Evolutionary conservation across 2,888 invertebrate genomes (phyloP).

Genomic region (Nephrotoma guestfalica): DNA sequence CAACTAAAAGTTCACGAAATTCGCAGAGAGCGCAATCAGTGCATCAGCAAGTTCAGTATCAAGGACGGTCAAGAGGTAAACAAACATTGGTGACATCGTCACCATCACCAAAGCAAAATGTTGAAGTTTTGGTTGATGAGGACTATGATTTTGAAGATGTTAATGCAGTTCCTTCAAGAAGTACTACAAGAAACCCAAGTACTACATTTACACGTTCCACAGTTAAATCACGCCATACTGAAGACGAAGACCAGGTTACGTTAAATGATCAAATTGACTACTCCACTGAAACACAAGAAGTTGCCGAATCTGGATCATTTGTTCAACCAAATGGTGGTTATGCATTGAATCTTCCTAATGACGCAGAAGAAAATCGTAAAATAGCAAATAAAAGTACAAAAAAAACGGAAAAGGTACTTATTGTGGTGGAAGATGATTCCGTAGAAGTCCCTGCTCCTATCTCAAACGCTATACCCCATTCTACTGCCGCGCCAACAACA

Average conservation of each 20-base stretch:
- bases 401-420: neutral
- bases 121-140: slow-evolving; percentile 22
- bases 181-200: neutral
- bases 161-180: slow-evolving; percentile 12
- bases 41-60: neutral
- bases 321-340: slow-evolving; percentile 18
- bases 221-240: neutral
- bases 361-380: neutral
- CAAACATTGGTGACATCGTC: slow-evolving; percentile 19
- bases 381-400: neutral
- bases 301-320: slow-evolving; percentile 66
- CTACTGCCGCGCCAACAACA: neutral
- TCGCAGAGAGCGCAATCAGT: neutral
- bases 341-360: neutral
- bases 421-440: neutral
- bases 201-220: neutral
- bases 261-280: slow-evolving; percentile 15
- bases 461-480: slow-evolving; percentile 16
- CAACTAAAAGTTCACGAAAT: neutral
- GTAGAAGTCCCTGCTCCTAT: neutral
- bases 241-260: neutral
- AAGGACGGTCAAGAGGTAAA: neutral
- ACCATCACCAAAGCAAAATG: slow-evolving; percentile 22
- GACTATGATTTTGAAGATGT: slow-evolving; percentile 30
- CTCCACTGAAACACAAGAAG: slow-evolving; percentile 49